Evolutionary conservation across 2,113 vertebrate genomes (phyloP), one percentile per base, ranked within the genome.

Genomic region (Cygnus atratus): DNA sequence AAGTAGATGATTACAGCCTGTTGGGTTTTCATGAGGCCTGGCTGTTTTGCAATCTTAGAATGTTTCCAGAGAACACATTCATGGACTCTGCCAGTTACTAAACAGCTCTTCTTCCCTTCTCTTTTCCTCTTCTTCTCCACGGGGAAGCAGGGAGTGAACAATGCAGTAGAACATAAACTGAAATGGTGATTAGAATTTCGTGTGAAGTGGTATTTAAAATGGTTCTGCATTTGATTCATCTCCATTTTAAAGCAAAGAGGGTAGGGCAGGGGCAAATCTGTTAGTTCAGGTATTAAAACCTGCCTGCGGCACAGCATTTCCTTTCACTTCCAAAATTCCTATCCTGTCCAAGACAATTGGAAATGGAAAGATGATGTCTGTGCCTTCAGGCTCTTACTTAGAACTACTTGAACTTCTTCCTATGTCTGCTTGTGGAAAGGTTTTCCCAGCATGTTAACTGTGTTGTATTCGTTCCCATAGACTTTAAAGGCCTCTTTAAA

Each of bases 341-440:
- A 9, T 73, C 67, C 35, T 89, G 50, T 63, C 3, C 0, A 15
- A 87, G 76, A 72, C 3, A 6, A 44, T 28, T 90, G 73, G 65
- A 95, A 90, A 67, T 84, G 74, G 79, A 87, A 87, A 87, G 88
- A 81, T 81, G 57, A n/a, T 88, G 68, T 87, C 83, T 94, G n/a
- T 86, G 61, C 79, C 83, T 68, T 86, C 43, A 57, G 83, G 83
- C 72, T 67, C 20, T 92, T 58, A 21, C 93, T 81, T 74, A 1
- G 0, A 85, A 8, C 50, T 92, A 4, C 61, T 67, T 84, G 70
- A 74, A 63, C 62, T 94, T 92, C 54, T 80, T 65, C 58, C 74
- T 80, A n/a, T 7, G 3, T 87, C 33, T 84, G 44, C 65, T 63
- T 59, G 46, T 71, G 85, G 41, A 80, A 77, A 1, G 78, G n/a